Base-by-base conservation (phyloP, 2,888 invertebrate species). In the Catotricha subobsoleta region DNA sequence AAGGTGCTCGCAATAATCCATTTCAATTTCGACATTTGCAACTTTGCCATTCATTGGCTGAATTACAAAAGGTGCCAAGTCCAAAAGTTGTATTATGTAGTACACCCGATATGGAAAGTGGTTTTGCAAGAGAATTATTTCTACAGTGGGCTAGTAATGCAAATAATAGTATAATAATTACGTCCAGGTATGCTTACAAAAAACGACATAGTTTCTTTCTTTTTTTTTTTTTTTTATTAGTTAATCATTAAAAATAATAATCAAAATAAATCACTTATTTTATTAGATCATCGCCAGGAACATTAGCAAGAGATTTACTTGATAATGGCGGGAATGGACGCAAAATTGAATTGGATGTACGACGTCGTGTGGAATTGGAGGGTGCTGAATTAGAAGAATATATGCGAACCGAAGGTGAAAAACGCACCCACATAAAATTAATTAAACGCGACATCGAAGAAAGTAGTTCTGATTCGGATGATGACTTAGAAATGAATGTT, bases 41-140 rank as follows among this genome's bases (percentile, higher is more conserved):
- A 51, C 67, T 97, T 7, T 95, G 95, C 53, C 97, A 98, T 60
- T 87, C 82, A 44, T 72, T 94, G 46, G 74, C 72, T 0, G 97
- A 98, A 54, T 69, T 97, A 27, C 69, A 69, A 44, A 74, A 83
- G 57, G 80, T 95, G 2, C 80, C 88, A 0, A 88, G 86, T 51
- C 90, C 91, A 3, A 90, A 90, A 66, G 90, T 97, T 3, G 97
- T 98, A 10, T 65, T 98, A 43, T 92, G 95, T 0, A 94, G 94
- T 53, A 83, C 80, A 47, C 82, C 91, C 0, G 97, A 97, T 58
- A 73, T 98, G 67, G 95, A 98, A 62, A 76, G 81, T 48, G 98
- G 98, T 1, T 97, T 86, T 61, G 81, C 95, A 0, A 67, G 97
- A 41, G 97, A 98, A 54, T 66, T 98, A 19, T 97, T 98, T 60